Evolutionary conservation across 2,888 invertebrate species (phyloP).

Genomic region (Acanthopleura granulata): DNA sequence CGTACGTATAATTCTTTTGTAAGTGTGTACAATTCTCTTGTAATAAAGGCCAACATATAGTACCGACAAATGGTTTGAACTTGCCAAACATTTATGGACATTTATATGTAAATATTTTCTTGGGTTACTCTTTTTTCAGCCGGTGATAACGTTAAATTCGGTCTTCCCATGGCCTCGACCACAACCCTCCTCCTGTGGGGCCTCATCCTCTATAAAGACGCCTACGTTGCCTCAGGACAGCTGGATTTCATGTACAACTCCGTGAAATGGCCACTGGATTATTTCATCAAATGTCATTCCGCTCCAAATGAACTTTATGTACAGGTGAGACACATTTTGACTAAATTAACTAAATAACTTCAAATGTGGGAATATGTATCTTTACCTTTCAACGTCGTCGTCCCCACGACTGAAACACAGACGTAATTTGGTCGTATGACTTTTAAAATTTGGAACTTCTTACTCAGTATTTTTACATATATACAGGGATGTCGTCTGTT

Average conservation of each 20-base stretch:
- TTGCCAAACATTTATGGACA: neutral
- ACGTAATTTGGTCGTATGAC: no score
- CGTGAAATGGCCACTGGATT: constrained; percentile 76
- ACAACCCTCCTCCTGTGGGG: constrained; percentile 55
- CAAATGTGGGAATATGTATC: no score
- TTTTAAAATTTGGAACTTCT: no score
- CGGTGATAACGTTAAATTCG: constrained; percentile 60
- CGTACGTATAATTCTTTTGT: no score
- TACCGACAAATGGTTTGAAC: no score
- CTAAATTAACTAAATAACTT: no score
- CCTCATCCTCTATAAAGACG: constrained; percentile 49
- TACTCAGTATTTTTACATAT: no score
- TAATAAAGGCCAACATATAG: no score
- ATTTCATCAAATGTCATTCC: constrained; percentile 73
- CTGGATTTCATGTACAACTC: constrained; percentile 54
- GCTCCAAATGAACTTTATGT: constrained; percentile 49
- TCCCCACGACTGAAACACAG: no score
- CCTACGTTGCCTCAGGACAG: constrained; percentile 46
- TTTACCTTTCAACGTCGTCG: no score
- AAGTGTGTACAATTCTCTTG: no score
- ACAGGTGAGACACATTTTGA: constrained; percentile 39
- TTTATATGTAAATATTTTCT: neutral
- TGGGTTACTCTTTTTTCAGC: constrained; percentile 33
- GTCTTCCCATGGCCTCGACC: constrained; percentile 57
- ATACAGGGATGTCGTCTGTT: no score